These are phyloP conservation scores for Oedothorax gibbosus DNA, from an alignment of 1,140 invertebrate genomes.

Conservation along the genomic window DNA sequence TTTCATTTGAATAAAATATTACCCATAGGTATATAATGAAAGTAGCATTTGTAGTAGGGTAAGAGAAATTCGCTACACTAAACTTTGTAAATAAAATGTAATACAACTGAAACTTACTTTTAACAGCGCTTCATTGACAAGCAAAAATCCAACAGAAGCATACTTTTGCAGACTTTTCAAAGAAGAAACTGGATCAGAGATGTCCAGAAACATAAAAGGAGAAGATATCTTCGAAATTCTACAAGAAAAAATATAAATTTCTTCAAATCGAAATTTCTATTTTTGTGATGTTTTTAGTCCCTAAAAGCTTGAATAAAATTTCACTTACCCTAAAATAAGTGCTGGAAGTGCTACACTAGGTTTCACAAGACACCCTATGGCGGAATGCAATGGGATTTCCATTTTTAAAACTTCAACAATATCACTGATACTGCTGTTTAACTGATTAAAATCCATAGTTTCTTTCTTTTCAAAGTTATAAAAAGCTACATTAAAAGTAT, in stretches of 20 bases:
- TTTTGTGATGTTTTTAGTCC: no score
- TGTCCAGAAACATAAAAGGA: conserved; percentile 37
- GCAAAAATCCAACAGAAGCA: conserved; percentile 11
- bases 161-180: conserved; percentile 28
- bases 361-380: conserved; percentile 4
- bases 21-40: no score
- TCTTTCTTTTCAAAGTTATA: conserved; percentile 20
- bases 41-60: no score
- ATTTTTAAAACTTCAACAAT: not conserved
- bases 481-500: not conserved
- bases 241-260: conserved; percentile 1
- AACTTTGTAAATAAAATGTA: no score
- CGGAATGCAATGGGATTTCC: not conserved
- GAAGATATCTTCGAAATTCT: conserved; percentile 21
- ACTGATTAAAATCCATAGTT: not conserved
- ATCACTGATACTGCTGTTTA: not conserved
- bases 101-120: not conserved
- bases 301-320: no score
- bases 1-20: no score
- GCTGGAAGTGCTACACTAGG: not conserved
- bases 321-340: conserved; percentile 27
- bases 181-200: not conserved
- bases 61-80: no score
- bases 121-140: conserved; percentile 12
- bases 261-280: no score